Evolutionary conservation across 1,140 invertebrate species (phyloP).

Genomic region (Leptonema lineaticorne): DNA sequence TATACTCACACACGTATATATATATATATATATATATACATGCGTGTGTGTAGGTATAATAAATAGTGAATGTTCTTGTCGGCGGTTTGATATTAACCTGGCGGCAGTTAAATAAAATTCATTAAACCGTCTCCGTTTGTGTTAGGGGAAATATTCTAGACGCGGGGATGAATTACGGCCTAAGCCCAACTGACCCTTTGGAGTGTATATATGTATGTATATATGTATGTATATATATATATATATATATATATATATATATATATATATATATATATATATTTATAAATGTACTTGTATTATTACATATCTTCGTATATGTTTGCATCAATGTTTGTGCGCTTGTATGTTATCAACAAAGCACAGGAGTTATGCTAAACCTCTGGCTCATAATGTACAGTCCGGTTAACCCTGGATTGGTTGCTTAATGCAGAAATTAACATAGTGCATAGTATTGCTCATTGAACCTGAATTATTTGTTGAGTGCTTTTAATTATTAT

Average conservation of each 20-base stretch:
- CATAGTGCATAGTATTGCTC: too few relatives aligned
- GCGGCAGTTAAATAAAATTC: conserved; percentile 37
- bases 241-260: background rate
- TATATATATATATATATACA: background rate
- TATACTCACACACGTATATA: background rate
- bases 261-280: too few relatives aligned
- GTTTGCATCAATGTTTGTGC: background rate
- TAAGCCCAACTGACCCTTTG: background rate
- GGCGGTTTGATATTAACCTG: conserved; percentile 13
- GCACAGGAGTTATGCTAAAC: conserved; percentile 49
- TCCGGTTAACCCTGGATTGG: conserved; percentile 52
- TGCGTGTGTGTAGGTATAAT: conserved; percentile 22
- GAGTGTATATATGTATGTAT: background rate
- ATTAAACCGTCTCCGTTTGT: conserved; percentile 39
- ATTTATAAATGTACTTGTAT: background rate
- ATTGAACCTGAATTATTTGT: too few relatives aligned
- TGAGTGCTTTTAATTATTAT: too few relatives aligned
- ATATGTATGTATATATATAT: background rate
- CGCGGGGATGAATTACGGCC: conserved; percentile 11
- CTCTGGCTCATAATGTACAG: conserved; percentile 57
- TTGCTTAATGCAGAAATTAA: background rate
- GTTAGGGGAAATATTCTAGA: conserved; percentile 11
- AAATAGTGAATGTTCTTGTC: conserved; percentile 19
- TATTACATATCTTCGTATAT: background rate
- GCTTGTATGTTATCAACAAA: conserved; percentile 36